These are phyloP conservation scores for Psilanteris sp. DNA, from an alignment of 1,140 invertebrate genomes.

Conservation along the genomic window DNA sequence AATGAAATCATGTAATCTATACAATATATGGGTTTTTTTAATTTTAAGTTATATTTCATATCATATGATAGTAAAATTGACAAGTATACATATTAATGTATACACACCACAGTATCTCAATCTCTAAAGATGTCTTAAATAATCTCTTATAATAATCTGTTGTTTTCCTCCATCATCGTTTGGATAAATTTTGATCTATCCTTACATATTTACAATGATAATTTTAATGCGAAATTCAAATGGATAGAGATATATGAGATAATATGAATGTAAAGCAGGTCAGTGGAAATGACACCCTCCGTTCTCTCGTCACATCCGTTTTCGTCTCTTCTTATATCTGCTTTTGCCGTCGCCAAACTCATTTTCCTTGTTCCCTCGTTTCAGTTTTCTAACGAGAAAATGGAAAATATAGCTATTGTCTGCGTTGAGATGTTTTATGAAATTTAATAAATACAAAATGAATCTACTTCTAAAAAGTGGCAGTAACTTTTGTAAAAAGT, in stretches of 20 bases:
- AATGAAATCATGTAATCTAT: too few relatives aligned
- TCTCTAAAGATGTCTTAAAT: too few relatives aligned
- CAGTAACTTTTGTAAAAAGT: conserved; percentile 35
- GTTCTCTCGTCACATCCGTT: conserved; percentile 52
- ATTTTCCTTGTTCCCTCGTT: conserved; percentile 63
- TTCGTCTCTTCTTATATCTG: conserved; percentile 60
- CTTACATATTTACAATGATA: conserved; percentile 49
- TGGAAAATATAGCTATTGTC: conserved; percentile 76
- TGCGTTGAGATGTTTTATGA: conserved; percentile 75
- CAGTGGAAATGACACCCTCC: conserved; percentile 71
- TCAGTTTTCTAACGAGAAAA: conserved; percentile 72
- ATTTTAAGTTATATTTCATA: too few relatives aligned
- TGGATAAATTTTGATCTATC: conserved; percentile 18
- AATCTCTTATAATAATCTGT: too few relatives aligned
- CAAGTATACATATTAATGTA: too few relatives aligned
- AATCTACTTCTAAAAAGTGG: conserved; percentile 67
- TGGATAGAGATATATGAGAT: conserved; percentile 62
- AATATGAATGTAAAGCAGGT: conserved; percentile 76
- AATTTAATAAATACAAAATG: conserved; percentile 80
- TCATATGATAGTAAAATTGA: too few relatives aligned
- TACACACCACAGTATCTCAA: too few relatives aligned
- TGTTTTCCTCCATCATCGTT: conserved; percentile 5
- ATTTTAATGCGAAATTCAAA: conserved; percentile 50
- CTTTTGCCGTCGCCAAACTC: conserved; percentile 64
- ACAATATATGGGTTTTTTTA: too few relatives aligned